These are phyloP conservation scores for Micrasema minimum DNA, from an alignment of 1,140 invertebrate genomes.

Conservation along the genomic window DNA sequence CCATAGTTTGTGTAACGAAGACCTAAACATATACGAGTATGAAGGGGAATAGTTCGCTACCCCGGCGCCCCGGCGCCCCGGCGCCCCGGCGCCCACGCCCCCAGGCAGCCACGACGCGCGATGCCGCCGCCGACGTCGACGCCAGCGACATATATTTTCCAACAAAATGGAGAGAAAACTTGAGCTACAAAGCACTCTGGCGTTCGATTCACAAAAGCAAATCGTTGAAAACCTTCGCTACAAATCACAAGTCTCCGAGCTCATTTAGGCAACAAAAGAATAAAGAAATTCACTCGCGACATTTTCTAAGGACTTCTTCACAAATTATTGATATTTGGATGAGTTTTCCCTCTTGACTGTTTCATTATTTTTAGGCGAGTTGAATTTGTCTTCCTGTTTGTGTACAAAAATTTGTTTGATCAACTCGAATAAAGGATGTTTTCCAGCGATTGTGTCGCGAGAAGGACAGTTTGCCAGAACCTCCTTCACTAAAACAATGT, in stretches of 20 bases:
- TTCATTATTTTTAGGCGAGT: conserved; percentile 36
- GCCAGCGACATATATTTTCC: no score
- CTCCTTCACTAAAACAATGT: not conserved
- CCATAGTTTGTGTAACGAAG: no score
- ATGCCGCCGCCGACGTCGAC: no score
- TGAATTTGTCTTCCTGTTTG: conserved; percentile 24
- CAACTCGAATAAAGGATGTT: conserved; percentile 15
- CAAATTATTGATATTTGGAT: conserved; percentile 42
- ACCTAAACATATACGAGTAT: no score
- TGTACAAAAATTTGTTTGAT: conserved; percentile 31
- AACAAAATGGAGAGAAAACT: conserved; percentile 5
- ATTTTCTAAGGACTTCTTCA: conserved; percentile 33
- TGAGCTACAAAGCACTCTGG: conserved; percentile 31
- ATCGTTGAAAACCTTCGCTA: conserved; percentile 34
- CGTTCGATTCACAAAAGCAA: conserved; percentile 43
- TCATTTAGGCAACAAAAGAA: conserved; percentile 31
- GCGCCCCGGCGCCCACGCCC: no score
- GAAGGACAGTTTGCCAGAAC: not conserved
- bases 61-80: no score
- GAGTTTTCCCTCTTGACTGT: conserved; percentile 23
- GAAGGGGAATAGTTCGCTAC: no score
- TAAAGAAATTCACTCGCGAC: conserved; percentile 30
- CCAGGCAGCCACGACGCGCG: no score
- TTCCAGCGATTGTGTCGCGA: not conserved
- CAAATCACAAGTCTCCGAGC: conserved; percentile 32